Base-by-base conservation (phyloP, 2,888 invertebrate species). In the Amaurobius ferox region DNA sequence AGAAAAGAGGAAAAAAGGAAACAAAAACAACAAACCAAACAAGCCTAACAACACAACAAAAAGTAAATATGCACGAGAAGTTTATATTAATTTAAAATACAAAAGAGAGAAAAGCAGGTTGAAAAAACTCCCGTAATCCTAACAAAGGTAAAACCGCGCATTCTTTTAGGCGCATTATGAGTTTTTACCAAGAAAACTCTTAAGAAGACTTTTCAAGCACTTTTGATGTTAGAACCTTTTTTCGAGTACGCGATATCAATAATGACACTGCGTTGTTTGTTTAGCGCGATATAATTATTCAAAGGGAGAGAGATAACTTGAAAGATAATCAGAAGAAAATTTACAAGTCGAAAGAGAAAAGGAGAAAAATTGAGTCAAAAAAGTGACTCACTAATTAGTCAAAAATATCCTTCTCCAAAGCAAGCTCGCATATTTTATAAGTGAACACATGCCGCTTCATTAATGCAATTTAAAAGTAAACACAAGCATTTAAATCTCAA, bases 1-100 rank as follows among this genome's bases (percentile, higher is more conserved):
- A 64, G 79, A 62, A 35, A 35, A 9, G 55, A 23, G 39, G n/a
- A 73, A 67, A 80, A 71, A 66, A 78, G 19, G 64, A 64, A 64
- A 30, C 71, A 79, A 35, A 40, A 70, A 70, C 23, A 71, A 79
- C 30, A 73, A 79, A 79, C 76, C 81, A 83, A 83, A 83, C 81
- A 83, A 77, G 71, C 83, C 77, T 70, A 77, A 74, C 70, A 76
- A 85, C 77, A 85, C 77, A 85, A 85, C 83, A 85, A 85, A 85
- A 85, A 85, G 83, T 85, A 77, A 86, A 86, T 73, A 86, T 73
- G 73, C 79, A 73, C 73, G 78, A 73, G 73, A 79, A 86, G 78
- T 86, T 86, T 86, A 86, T 86, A 86, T 86, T 86, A 86, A 86
- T 86, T 86, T 86, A 86, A 86, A 86, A 86, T 74, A 86, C 79